A percentile compares a stretch with the other conserved stretches of the same genome.
Evolutionary conservation across 2,888 invertebrate species (phyloP).

Genomic region (Entomobrya multifasciata): DNA sequence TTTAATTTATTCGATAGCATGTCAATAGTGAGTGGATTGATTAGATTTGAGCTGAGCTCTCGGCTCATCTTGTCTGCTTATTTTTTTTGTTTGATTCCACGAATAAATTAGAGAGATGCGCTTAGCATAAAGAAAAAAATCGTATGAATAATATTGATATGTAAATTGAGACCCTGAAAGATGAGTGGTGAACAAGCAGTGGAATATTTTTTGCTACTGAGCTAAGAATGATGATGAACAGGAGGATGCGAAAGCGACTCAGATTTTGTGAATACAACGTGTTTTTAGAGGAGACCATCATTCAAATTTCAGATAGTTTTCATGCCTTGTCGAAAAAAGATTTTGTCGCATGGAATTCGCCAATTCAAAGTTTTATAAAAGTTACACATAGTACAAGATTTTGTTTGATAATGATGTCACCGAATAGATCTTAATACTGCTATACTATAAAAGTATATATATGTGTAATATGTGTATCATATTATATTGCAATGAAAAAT

Average conservation of each 20-base stretch:
- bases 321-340: too few relatives aligned
- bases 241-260: neutral
- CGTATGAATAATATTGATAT: too few relatives aligned
- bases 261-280: neutral
- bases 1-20: neutral
- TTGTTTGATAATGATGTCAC: too few relatives aligned
- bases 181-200: neutral
- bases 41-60: too few relatives aligned
- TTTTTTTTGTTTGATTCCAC: neutral
- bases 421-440: too few relatives aligned
- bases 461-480: too few relatives aligned
- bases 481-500: too few relatives aligned
- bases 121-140: neutral
- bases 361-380: too few relatives aligned
- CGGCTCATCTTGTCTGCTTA: too few relatives aligned
- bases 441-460: too few relatives aligned
- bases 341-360: too few relatives aligned
- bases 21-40: neutral
- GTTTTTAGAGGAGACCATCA: neutral
- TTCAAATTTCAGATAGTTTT: neutral
- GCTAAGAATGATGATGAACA: neutral
- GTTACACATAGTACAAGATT: too few relatives aligned
- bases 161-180: slow-evolving; percentile 11
- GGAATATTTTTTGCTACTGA: slow-evolving; percentile 13
- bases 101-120: neutral